These are phyloP conservation scores for Bolinopsis microptera DNA, from an alignment of 37 sponge, comb jelly and placozoan genomes.

Conservation along the genomic window DNA sequence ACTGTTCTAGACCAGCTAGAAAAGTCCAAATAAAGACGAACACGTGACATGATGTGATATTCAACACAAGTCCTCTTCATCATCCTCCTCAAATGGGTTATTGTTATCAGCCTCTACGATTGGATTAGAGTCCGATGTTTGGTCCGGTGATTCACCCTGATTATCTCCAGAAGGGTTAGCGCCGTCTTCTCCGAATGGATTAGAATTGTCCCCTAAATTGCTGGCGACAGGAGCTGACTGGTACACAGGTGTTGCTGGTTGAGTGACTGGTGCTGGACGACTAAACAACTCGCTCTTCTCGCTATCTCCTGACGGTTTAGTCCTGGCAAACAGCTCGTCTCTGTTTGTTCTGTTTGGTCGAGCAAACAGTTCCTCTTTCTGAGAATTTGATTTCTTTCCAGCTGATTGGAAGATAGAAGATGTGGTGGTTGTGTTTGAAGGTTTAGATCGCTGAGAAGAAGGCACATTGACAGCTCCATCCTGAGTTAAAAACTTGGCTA, in stretches of 20 bases:
- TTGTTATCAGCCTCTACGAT: neutral
- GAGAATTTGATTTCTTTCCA: neutral
- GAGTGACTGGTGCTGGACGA: neutral
- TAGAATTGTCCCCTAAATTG: neutral
- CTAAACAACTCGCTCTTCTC: neutral
- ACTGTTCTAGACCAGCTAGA: neutral
- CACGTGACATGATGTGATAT: neutral
- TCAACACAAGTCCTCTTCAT: neutral
- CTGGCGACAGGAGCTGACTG: neutral
- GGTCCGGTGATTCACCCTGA: neutral
- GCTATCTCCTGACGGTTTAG: neutral
- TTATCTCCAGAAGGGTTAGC: neutral
- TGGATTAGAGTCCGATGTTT: neutral
- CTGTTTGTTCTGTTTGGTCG: neutral
- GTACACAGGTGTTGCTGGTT: neutral
- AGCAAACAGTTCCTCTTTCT: neutral
- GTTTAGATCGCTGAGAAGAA: neutral
- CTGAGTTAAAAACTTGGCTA: slow-evolving; percentile 10
- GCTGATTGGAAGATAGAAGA: neutral
- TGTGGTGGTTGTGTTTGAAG: neutral
- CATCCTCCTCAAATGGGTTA: slow-evolving; percentile 3
- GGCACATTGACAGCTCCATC: slow-evolving; percentile 35
- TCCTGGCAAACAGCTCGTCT: slow-evolving; percentile 8
- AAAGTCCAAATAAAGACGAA: neutral
- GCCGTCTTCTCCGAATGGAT: neutral